Percentiles rank a stretch among this genome's conserved stretches.
These are phyloP conservation scores for Drosophila funebris DNA, from an alignment of 1,140 invertebrate species.

Conservation along the genomic window DNA sequence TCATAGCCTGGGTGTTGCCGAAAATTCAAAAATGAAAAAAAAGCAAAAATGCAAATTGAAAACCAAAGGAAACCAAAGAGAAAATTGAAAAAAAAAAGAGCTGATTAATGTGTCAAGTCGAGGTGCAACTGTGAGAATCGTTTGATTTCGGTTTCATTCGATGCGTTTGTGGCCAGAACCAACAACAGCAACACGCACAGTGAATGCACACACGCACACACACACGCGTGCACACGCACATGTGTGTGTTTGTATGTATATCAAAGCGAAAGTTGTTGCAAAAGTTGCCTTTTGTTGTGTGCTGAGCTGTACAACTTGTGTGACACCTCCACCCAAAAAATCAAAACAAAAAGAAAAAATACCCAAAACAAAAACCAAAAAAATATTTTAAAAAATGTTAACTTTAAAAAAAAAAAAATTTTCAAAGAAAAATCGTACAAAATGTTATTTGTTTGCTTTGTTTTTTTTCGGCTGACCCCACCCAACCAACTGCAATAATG, in stretches of 20 bases:
- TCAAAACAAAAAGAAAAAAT: background rate
- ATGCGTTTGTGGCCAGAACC: slow-evolving; percentile 34
- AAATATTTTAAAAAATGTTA: background rate
- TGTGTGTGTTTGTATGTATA: background rate
- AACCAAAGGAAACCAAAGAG: background rate
- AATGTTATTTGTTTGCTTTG: slow-evolving; percentile 60
- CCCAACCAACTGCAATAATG: slow-evolving; percentile 66
- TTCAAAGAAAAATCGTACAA: slow-evolving; percentile 59
- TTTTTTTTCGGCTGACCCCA: slow-evolving; percentile 69
- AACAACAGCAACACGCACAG: slow-evolving; percentile 16
- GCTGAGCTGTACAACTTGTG: slow-evolving; percentile 26
- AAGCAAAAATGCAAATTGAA: slow-evolving; percentile 1
- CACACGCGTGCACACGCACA: background rate
- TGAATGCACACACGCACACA: slow-evolving; percentile 4
- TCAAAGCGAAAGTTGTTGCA: background rate
- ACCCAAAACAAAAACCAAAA: background rate
- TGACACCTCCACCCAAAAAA: slow-evolving; percentile 11
- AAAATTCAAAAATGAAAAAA: slow-evolving; percentile 30
- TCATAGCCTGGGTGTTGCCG: slow-evolving; percentile 60
- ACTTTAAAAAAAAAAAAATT: slow-evolving; percentile 1
- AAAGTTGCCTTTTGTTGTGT: slow-evolving; percentile 22
- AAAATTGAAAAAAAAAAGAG: background rate
- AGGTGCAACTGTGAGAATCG: slow-evolving; percentile 66
- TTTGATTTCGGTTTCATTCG: slow-evolving; percentile 55
- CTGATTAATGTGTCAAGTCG: slow-evolving; percentile 12